phyloP scores from a whole-genome alignment of 2,113 vertebrate genomes.

The Alligator sinensis region DNA sequence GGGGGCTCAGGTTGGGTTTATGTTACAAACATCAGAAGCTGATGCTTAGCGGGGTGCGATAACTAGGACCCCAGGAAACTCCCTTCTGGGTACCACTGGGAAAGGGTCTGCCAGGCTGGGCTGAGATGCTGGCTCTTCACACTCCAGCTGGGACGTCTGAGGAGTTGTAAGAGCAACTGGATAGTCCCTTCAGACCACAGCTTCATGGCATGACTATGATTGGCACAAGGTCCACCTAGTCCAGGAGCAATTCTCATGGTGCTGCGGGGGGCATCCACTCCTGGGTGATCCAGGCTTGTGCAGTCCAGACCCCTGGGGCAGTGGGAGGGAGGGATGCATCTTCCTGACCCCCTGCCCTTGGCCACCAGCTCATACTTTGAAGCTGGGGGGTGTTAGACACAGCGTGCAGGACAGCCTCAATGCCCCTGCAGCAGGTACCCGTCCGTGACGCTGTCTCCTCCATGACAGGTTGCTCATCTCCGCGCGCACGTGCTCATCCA shows the following conservation, averaged over 20 bases:
- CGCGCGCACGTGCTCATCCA: conserved; percentile 97
- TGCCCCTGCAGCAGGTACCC: neutral
- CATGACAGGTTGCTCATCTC: conserved; percentile 92
- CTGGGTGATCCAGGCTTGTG: no score
- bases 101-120: no score
- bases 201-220: no score
- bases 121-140: neutral
- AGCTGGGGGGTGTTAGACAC: neutral
- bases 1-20: neutral
- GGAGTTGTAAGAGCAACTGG: no score
- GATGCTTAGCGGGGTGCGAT: neutral
- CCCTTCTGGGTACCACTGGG: no score
- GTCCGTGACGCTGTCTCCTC: neutral
- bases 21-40: neutral
- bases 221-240: no score
- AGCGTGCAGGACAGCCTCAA: neutral
- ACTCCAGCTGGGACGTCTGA: neutral
- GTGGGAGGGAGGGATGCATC: accelerated
- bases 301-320: no score
- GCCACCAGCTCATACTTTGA: neutral
- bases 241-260: accelerated
- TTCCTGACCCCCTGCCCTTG: neutral
- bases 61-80: neutral
- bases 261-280: neutral
- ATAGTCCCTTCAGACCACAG: neutral